A percentile compares a stretch with the other conserved stretches of the same genome.
Evolutionary conservation across 2,113 vertebrate species (phyloP).

Genomic region (Misgurnus anguillicaudatus): DNA sequence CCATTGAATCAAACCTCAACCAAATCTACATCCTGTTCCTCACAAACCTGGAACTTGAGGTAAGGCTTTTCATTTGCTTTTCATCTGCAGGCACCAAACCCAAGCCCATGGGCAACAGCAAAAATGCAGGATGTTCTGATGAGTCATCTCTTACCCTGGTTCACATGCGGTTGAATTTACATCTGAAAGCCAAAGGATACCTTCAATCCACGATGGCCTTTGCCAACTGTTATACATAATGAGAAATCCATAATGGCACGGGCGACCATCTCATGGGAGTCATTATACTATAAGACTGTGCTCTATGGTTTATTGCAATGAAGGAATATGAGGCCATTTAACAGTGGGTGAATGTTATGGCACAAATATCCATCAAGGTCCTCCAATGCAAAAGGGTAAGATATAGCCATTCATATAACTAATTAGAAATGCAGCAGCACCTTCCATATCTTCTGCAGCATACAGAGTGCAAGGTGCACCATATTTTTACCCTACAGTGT

Average conservation of each 20-base stretch:
- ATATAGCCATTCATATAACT: not conserved
- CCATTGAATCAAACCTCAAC: not conserved
- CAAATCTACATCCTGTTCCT: not conserved
- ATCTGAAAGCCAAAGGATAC: constrained; percentile 1
- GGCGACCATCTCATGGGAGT: not conserved
- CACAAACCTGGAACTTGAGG: not conserved
- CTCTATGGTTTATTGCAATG: constrained; percentile 16
- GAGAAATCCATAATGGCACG: constrained; percentile 28
- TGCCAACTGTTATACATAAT: constrained; percentile 33
- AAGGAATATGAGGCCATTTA: constrained; percentile 6
- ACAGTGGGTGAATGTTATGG: not conserved
- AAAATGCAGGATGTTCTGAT: not conserved
- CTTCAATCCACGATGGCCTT: not conserved
- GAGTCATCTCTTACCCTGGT: not conserved
- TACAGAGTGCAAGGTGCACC: no score
- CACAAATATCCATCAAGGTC: constrained; percentile 12
- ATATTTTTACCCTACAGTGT: not conserved
- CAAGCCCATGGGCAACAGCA: not conserved
- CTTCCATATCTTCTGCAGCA: no score
- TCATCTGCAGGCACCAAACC: not conserved
- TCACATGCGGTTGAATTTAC: not conserved
- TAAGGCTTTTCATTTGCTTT: not conserved
- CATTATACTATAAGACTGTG: constrained; percentile 13
- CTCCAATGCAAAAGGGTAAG: not conserved
- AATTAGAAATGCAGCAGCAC: constrained; percentile 6